phyloP scores from a whole-genome alignment of 2,888 invertebrate genomes.

The Pomacea canaliculata region DNA sequence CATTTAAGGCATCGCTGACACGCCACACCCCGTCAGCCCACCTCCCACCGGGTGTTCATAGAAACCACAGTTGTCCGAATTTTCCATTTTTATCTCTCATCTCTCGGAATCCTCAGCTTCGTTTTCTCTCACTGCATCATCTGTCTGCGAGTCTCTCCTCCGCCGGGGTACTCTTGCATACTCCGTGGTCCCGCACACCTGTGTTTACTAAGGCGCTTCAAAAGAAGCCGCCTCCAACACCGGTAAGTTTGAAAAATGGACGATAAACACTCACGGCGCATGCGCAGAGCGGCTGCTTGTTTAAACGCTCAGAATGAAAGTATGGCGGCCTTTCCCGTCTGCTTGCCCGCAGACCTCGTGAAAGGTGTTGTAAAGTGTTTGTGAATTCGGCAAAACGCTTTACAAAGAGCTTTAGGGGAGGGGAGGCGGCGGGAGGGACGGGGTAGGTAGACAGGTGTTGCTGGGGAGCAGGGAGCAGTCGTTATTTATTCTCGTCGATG shows the following conservation, averaged over 20 bases:
- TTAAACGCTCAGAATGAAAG: not conserved
- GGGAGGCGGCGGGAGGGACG: not conserved
- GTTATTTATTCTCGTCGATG: not conserved
- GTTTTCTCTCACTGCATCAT: no score
- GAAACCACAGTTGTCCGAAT: no score
- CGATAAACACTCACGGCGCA: not conserved
- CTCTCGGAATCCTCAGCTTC: no score
- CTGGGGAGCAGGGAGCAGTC: not conserved
- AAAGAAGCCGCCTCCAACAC: not conserved
- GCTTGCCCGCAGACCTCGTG: not conserved
- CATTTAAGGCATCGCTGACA: no score
- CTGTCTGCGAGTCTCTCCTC: no score
- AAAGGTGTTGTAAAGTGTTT: not conserved
- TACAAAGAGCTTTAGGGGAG: not conserved
- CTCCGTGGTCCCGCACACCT: not conserved
- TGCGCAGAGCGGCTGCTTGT: not conserved
- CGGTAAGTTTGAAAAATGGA: not conserved
- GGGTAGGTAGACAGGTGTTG: not conserved
- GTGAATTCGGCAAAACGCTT: not conserved
- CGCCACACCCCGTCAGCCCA: no score
- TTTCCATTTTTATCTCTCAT: no score
- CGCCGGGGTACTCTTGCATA: not conserved
- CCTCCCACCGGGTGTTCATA: no score
- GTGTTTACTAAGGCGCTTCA: slow-evolving; percentile 1
- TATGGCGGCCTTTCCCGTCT: not conserved